Conservation (phyloP, 2,113 vertebrate genomes). For the Isurus oxyrinchus region DNA sequence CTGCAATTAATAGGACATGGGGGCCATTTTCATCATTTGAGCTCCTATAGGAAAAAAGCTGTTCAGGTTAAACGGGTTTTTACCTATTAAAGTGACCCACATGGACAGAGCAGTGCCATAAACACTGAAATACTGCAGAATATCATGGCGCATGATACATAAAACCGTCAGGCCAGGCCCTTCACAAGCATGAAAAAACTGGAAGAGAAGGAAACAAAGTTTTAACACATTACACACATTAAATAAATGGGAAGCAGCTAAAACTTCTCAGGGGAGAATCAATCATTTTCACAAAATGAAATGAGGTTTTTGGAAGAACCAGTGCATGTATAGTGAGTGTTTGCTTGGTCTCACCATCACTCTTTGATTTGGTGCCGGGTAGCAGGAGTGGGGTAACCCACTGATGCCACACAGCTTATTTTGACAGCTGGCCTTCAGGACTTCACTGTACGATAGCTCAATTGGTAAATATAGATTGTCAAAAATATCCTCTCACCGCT, state of each 20-base stretch:
- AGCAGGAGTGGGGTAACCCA: not conserved
- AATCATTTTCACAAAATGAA: not conserved
- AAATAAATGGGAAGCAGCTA: not conserved
- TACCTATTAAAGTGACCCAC: constrained; percentile 91
- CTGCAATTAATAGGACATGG: not conserved
- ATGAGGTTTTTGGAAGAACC: not conserved
- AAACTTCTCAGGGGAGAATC: not conserved
- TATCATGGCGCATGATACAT: constrained; percentile 82
- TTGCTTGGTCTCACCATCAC: not conserved
- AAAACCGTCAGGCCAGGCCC: constrained; percentile 77
- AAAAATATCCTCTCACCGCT: constrained; percentile 67
- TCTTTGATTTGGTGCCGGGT: not conserved
- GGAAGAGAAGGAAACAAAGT: not conserved
- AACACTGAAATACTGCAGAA: constrained; percentile 88
- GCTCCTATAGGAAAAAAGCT: not conserved
- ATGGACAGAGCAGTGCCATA: constrained; percentile 88
- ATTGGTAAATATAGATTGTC: not conserved
- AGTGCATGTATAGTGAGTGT: not conserved
- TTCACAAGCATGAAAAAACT: constrained; percentile 76
- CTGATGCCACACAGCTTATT: too few relatives aligned
- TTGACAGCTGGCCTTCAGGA: not conserved
- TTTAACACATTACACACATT: not conserved
- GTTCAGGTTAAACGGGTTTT: constrained; percentile 42
- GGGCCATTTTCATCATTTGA: not conserved
- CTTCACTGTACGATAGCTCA: not conserved